Conservation (phyloP, 2,888 invertebrate species). For the Tetramorium bicarinatum region DNA sequence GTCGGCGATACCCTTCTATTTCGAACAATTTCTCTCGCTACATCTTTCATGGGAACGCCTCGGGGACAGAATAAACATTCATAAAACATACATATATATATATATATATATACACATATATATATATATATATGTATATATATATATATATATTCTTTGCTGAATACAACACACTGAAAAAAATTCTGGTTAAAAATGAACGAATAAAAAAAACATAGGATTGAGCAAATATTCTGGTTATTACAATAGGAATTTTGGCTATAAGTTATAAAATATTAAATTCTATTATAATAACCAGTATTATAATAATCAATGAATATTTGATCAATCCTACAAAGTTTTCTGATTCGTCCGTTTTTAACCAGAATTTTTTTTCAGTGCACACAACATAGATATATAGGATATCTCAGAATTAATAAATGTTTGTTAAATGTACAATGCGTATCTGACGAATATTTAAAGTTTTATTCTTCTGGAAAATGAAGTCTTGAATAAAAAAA, state of each 20-base stretch:
- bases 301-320: too few species aligned
- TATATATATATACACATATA: background rate
- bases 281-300: too few species aligned
- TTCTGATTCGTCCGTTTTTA: too few species aligned
- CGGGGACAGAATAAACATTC: background rate
- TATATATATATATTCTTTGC: background rate
- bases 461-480: background rate
- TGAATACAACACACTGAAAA: background rate
- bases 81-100: background rate
- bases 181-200: too few species aligned
- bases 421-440: background rate
- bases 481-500: background rate
- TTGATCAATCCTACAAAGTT: too few species aligned
- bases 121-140: too few species aligned
- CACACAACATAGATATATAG: background rate
- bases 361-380: too few species aligned
- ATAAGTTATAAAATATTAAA: too few species aligned
- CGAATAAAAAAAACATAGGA: too few species aligned
- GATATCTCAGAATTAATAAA: background rate
- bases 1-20: background rate
- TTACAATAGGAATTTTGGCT: too few species aligned
- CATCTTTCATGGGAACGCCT: constrained; percentile 8
- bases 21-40: background rate
- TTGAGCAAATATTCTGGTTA: too few species aligned
- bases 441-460: background rate